A percentile compares a stretch with the other conserved stretches of the same genome.
phyloP scores from a whole-genome alignment of 2,888 invertebrate genomes.

The Macrophya alboannulata region DNA sequence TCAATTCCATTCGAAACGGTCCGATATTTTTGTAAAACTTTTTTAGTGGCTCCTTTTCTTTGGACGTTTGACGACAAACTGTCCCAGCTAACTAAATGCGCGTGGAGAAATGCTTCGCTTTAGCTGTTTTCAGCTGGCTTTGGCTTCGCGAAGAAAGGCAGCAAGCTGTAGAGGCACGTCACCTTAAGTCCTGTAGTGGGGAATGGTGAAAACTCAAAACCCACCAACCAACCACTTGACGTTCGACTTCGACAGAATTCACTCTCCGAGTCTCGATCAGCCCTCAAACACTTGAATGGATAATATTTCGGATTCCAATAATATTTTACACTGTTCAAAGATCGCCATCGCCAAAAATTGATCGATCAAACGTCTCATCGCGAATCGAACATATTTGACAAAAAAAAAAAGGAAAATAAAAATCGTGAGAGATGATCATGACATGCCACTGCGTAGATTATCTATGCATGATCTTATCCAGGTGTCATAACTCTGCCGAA shows the following conservation, averaged over 20 bases:
- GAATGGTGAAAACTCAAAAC: constrained; percentile 69
- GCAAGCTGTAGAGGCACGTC: constrained; percentile 23
- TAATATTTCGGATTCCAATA: neutral
- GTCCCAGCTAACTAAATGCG: constrained; percentile 68
- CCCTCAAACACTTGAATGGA: neutral
- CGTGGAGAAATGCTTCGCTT: constrained; percentile 72
- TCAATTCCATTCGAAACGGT: neutral
- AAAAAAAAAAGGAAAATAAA: neutral
- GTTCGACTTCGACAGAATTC: constrained; percentile 9
- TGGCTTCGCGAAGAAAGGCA: constrained; percentile 55
- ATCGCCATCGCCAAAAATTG: neutral
- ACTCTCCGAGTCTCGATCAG: neutral
- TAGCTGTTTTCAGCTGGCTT: constrained; percentile 62
- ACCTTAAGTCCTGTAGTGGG: constrained; percentile 64
- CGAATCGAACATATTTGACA: neutral
- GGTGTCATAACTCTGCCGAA: neutral
- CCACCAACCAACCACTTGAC: constrained; percentile 28
- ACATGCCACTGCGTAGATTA: neutral
- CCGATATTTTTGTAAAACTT: neutral
- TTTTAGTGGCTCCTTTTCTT: constrained; percentile 14
- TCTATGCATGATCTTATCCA: neutral
- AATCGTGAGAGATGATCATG: neutral
- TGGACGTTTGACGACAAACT: constrained; percentile 68
- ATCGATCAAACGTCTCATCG: too few species aligned
- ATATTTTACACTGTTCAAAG: neutral